Conservation (phyloP, 2,113 vertebrate genomes). For the Coturnix japonica region DNA sequence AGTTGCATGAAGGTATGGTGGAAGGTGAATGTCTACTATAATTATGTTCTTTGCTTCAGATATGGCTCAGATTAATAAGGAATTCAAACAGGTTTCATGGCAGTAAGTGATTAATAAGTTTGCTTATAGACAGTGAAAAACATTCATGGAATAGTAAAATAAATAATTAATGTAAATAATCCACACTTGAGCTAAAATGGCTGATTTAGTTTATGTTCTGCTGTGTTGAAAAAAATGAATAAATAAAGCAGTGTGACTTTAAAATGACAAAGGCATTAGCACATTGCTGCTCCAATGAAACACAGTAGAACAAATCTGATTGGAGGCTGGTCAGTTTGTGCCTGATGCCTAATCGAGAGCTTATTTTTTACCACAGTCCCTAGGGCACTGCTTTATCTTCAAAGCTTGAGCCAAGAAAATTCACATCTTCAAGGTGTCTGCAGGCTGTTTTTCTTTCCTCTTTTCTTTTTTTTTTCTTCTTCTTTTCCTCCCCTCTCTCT, state of each 20-base stretch:
- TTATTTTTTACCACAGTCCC: slow-evolving; percentile 73
- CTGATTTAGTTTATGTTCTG: background rate
- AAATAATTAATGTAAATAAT: background rate
- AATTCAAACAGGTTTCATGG: background rate
- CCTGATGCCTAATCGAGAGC: slow-evolving; percentile 65
- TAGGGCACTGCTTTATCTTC: slow-evolving; percentile 76
- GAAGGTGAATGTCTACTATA: background rate
- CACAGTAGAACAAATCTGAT: slow-evolving; percentile 58
- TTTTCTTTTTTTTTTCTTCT: background rate
- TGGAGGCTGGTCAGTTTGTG: slow-evolving; percentile 75
- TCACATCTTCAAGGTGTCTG: slow-evolving; percentile 77
- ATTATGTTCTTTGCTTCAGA: background rate
- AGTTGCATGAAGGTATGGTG: background rate
- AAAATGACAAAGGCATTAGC: slow-evolving; percentile 28
- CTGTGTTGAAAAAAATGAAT: background rate
- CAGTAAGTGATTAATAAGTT: background rate
- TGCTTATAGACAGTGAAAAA: background rate
- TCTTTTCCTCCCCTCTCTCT: background rate
- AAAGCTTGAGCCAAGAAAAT: slow-evolving; percentile 77
- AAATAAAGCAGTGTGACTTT: slow-evolving; percentile 12
- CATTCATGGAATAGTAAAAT: background rate
- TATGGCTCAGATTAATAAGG: background rate
- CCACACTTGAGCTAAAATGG: background rate
- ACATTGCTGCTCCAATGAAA: background rate
- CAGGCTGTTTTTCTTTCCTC: slow-evolving; percentile 64